Evolutionary conservation across 2,888 invertebrate genomes (phyloP), one percentile per base, ranked within the genome.

Genomic region (Zygogramma bicolorata): DNA sequence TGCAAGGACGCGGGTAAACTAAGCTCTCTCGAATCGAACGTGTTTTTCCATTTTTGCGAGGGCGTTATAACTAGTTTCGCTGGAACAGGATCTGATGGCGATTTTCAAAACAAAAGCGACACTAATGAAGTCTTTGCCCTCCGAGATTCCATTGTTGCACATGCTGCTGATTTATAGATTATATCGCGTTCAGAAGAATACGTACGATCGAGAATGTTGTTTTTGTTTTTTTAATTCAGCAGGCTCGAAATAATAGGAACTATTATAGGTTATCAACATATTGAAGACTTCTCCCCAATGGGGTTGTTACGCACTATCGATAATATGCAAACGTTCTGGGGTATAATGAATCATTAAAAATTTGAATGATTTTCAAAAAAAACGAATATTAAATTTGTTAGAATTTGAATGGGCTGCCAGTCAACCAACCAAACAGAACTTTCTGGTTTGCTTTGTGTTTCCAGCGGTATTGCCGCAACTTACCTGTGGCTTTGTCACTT

Each of bases 31-130:
- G 59, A 58, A 25, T 53, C 27, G 53, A 73, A 72, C 70, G 67
- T 31, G 75, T 77, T 77, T 79, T 80, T 77, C 73, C 73, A 67
- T 68, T 72, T 77, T 68, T 77, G 79, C 79, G 82, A 77, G 77
- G 82, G 82, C 81, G 82, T 75, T n/a, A 53, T 22, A 81, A 82
- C 81, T 69, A 78, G 81, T 82, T 82, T 78, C 71, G 74, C 74
- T 58, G 63, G 71, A 81, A 80, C 81, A 80, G 80, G 81, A 81
- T 80, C 79, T 77, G 76, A 69, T 15, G 40, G 53, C 20, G 60
- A 53, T 70, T 75, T 66, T 61, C 53, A 34, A 25, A 31, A 68
- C 13, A 57, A 38, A 59, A 68, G 67, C 46, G 15, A 70, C 34
- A 67, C 59, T 72, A 72, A 72, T 65, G 66, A 71, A 68, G 69